phyloP scores from a whole-genome alignment of 2,888 invertebrate genomes.

The Herminia tarsipennalis region DNA sequence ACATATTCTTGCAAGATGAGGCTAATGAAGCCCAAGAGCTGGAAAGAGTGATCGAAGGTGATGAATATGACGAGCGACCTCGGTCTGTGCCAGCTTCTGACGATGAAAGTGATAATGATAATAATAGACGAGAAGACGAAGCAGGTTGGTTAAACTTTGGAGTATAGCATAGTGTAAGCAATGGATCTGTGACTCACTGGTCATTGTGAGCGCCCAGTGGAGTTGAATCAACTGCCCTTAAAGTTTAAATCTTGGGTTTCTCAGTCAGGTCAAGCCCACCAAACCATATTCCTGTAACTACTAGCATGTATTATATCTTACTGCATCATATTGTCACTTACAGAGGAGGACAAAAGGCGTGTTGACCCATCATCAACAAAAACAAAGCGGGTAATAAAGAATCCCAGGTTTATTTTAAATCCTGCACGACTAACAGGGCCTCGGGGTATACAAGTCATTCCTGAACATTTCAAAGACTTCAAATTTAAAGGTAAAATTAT shows the following conservation, averaged over 20 bases:
- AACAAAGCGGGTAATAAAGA: slow-evolving; percentile 85
- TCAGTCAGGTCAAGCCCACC: too few relatives aligned
- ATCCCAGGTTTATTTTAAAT: slow-evolving; percentile 89
- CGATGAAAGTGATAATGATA: slow-evolving; percentile 64
- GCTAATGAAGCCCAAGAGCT: slow-evolving; percentile 74
- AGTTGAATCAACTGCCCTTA: too few relatives aligned
- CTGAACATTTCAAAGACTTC: slow-evolving; percentile 92
- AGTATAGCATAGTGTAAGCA: neutral
- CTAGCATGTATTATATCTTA: too few relatives aligned
- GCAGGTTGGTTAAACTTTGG: slow-evolving; percentile 61
- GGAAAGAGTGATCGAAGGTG: slow-evolving; percentile 80
- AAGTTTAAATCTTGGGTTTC: too few relatives aligned
- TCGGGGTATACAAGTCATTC: slow-evolving; percentile 92
- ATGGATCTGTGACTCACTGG: too few relatives aligned
- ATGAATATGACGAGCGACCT: slow-evolving; percentile 76
- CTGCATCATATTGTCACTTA: too few relatives aligned
- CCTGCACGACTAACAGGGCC: slow-evolving; percentile 90
- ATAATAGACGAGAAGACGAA: slow-evolving; percentile 61
- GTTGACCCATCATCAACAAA: slow-evolving; percentile 73
- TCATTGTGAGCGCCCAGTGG: too few relatives aligned
- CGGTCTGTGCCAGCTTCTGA: slow-evolving; percentile 66
- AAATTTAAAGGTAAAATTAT: slow-evolving; percentile 90
- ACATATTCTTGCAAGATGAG: slow-evolving; percentile 76
- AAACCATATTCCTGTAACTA: too few relatives aligned
- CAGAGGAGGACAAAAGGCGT: slow-evolving; percentile 75